phyloP scores from a whole-genome alignment of 1,140 invertebrate genomes.

The Gryon sp. region DNA sequence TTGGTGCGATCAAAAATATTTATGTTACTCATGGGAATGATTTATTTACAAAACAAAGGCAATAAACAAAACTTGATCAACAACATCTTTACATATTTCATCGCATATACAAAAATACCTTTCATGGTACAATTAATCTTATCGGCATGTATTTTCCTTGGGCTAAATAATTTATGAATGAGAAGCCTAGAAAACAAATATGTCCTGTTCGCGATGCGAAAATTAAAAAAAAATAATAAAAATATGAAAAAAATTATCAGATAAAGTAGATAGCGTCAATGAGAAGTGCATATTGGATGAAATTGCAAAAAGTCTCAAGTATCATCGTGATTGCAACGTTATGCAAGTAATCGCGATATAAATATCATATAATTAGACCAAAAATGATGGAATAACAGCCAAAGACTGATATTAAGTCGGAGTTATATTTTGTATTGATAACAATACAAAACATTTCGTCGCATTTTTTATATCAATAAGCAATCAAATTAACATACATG shows the following conservation, averaged over 20 bases:
- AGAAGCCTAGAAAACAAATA: slow-evolving; percentile 18
- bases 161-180: slow-evolving; percentile 34
- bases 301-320: not conserved
- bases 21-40: too few species aligned
- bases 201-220: not conserved
- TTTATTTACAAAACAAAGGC: not conserved
- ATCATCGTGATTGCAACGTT: not conserved
- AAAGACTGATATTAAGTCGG: too few species aligned
- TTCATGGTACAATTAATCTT: slow-evolving; percentile 25
- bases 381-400: not conserved
- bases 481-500: slow-evolving; percentile 29
- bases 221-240: not conserved
- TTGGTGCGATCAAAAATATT: too few species aligned
- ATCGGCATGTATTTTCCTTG: slow-evolving; percentile 5
- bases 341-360: not conserved
- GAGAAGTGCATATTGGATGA: slow-evolving; percentile 5
- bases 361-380: slow-evolving; percentile 15
- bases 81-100: not conserved
- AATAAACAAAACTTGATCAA: not conserved
- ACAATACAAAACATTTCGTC: slow-evolving; percentile 21
- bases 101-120: slow-evolving; percentile 22
- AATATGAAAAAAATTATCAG: slow-evolving; percentile 3
- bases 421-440: slow-evolving; percentile 10
- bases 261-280: not conserved
- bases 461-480: slow-evolving; percentile 16